A percentile compares a stretch with the other conserved stretches of the same genome.
phyloP scores from a whole-genome alignment of 2,113 vertebrate species.

The Progne subis region DNA sequence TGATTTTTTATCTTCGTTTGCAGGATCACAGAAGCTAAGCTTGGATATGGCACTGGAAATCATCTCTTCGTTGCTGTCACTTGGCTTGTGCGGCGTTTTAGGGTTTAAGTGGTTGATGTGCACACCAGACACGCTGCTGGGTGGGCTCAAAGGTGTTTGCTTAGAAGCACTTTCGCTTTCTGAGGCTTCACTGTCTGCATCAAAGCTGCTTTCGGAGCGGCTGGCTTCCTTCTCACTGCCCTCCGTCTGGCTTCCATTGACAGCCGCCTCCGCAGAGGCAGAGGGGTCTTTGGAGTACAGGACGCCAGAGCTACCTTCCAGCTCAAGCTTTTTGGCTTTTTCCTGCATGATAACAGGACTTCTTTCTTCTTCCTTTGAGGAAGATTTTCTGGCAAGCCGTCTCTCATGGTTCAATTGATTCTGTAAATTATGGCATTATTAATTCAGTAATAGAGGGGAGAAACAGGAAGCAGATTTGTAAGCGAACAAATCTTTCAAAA shows the following conservation, averaged over 20 bases:
- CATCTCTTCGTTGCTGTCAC: constrained; percentile 33
- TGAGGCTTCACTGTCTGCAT: constrained; percentile 94
- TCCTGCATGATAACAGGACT: constrained; percentile 51
- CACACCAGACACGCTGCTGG: neutral
- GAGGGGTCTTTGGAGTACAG: neutral
- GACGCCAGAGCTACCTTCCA: neutral
- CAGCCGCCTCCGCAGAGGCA: neutral
- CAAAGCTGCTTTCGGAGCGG: constrained; percentile 87
- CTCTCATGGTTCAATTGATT: constrained; percentile 75
- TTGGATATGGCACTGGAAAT: constrained; percentile 82
- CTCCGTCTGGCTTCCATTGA: constrained; percentile 84
- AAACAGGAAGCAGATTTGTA: neutral
- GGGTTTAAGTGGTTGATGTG: neutral
- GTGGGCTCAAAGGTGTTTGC: neutral
- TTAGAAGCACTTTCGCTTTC: constrained; percentile 83
- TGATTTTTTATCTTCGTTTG: constrained; percentile 59
- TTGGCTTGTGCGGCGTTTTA: neutral
- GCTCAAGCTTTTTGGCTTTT: constrained; percentile 45
- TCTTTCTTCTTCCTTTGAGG: constrained; percentile 56
- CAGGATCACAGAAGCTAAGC: constrained; percentile 74
- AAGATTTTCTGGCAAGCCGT: constrained; percentile 68
- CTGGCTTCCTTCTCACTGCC: constrained; percentile 86
- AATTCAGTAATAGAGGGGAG: neutral
- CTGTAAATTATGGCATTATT: constrained; percentile 56
- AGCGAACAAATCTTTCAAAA: neutral